Evolutionary conservation across 2,113 vertebrate species (phyloP), one percentile per base, ranked within the genome.

Genomic region (Corydoras sp.): DNA sequence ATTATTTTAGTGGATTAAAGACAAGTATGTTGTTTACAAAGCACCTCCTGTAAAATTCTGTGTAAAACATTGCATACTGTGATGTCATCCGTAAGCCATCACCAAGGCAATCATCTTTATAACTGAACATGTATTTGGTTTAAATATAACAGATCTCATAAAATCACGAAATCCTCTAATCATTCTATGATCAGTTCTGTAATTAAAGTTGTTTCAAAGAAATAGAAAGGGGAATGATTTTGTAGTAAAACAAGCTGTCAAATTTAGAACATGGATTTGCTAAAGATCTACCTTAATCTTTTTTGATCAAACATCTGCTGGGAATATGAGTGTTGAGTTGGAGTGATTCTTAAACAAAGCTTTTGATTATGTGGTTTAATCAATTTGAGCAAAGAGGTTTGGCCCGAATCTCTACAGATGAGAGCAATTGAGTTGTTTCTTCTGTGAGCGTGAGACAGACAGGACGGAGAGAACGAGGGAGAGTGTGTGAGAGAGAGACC

Each of bases 311-410:
- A 62, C 58, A 15, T 70, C 67, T 66, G 71, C 56, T 29, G 68
- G 62, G 67, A 66, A 73, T 58, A 65, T 60, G 55, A 69, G 68
- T 54, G 55, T 67, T 50, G 66, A 18, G 61, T 70, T 58, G 50
- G 31, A 74, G 72, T 59, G 43, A 62, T 68, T 78, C 70, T 78
- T 74, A 78, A 78, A 78, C 72, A 78, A 63, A 78, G 76, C 72
- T 66, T 74, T 74, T 71, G 76, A 71, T 74, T 78, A 69, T 74
- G 68, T 71, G 73, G 67, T 74, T 77, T 78, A 74, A 74, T 78
- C 73, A 78, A 78, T 78, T 59, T 79, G 71, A 76, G 78, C 55
- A 71, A 79, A 70, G 66, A 54, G 78, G 48, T 76, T 73, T 74
- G 60, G 58, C 61, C 74, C 35, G 67, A 73, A 67, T 77, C 72